Evolutionary conservation across 2,113 vertebrate genomes (phyloP).

Genomic region (Erythrocercus mccallii): DNA sequence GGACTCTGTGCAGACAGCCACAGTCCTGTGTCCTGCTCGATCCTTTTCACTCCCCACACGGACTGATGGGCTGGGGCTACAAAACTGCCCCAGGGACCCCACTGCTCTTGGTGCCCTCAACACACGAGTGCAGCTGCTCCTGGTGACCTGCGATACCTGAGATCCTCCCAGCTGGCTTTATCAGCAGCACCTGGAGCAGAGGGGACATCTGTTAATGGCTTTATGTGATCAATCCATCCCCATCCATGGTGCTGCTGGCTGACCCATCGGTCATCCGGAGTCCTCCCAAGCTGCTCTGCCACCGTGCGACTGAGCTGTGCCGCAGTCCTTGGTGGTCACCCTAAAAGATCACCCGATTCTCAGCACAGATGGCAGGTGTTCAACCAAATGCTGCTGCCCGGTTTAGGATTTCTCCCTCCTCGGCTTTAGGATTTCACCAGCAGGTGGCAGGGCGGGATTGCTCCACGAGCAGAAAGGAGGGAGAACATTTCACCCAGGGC

Average conservation of each 20-base stretch:
- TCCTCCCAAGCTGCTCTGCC: neutral
- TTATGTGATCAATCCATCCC: neutral
- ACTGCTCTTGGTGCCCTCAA: neutral
- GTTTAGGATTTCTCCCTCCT: neutral
- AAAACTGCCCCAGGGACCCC: neutral
- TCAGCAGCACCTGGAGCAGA: neutral
- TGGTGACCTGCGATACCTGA: rapidly evolving
- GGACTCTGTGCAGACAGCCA: neutral
- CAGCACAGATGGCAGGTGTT: neutral
- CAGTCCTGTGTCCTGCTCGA: neutral
- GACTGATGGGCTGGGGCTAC: rapidly evolving
- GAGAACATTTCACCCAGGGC: neutral
- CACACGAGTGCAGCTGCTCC: neutral
- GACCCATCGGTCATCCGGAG: neutral
- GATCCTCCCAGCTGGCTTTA: neutral
- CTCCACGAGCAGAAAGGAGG: neutral
- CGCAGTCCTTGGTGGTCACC: rapidly evolving
- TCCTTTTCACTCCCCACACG: rapidly evolving
- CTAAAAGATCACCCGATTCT: neutral
- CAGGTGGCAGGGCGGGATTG: conserved; percentile 62
- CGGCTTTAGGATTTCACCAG: neutral
- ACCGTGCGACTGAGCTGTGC: rapidly evolving
- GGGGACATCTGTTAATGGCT: neutral
- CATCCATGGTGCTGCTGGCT: rapidly evolving
- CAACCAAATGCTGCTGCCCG: neutral